Percentiles rank a stretch among this genome's conserved stretches.
Conservation (phyloP, 1,140 invertebrate genomes). For the Listronotus bonariensis region DNA sequence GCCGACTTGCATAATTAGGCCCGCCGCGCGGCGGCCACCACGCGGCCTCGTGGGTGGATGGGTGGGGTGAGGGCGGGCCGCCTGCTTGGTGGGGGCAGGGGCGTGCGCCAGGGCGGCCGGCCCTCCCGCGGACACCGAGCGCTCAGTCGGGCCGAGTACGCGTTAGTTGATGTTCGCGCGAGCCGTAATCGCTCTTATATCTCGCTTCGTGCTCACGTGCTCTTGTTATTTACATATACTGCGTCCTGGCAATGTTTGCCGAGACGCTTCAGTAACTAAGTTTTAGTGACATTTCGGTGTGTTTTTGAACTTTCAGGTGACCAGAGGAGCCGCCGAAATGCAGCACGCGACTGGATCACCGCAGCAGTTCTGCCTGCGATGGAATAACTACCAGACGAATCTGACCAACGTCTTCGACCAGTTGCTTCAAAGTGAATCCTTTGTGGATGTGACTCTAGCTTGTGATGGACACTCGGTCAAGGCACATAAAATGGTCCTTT, state of each 20-base stretch:
- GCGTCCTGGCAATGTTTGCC: background rate
- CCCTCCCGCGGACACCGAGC: slow-evolving; percentile 42
- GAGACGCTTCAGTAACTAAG: slow-evolving; percentile 4
- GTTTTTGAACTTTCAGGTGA: slow-evolving; percentile 40
- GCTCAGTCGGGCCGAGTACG: slow-evolving; percentile 39
- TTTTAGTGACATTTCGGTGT: slow-evolving; percentile 34
- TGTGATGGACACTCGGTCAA: slow-evolving; percentile 90
- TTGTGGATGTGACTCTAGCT: slow-evolving; percentile 90
- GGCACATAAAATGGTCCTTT: slow-evolving; percentile 91
- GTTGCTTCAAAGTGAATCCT: slow-evolving; percentile 85
- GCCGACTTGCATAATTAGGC: slow-evolving; percentile 44
- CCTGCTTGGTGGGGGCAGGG: slow-evolving; percentile 48
- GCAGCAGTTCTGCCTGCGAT: slow-evolving; percentile 77
- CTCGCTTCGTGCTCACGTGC: slow-evolving; percentile 34
- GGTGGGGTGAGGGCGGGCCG: slow-evolving; percentile 48
- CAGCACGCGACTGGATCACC: slow-evolving; percentile 53
- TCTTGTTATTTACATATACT: slow-evolving; percentile 6
- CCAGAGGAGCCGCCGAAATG: slow-evolving; percentile 40
- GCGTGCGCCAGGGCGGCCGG: slow-evolving; percentile 53
- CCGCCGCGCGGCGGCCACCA: slow-evolving; percentile 43
- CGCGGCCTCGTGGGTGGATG: slow-evolving; percentile 52
- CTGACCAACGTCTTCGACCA: slow-evolving; percentile 91
- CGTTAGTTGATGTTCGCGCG: slow-evolving; percentile 27
- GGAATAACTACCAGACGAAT: slow-evolving; percentile 94
- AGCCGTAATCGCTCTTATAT: slow-evolving; percentile 19